Base-by-base conservation (phyloP, 2,888 invertebrate genomes). In the Acanthopleura granulata region DNA sequence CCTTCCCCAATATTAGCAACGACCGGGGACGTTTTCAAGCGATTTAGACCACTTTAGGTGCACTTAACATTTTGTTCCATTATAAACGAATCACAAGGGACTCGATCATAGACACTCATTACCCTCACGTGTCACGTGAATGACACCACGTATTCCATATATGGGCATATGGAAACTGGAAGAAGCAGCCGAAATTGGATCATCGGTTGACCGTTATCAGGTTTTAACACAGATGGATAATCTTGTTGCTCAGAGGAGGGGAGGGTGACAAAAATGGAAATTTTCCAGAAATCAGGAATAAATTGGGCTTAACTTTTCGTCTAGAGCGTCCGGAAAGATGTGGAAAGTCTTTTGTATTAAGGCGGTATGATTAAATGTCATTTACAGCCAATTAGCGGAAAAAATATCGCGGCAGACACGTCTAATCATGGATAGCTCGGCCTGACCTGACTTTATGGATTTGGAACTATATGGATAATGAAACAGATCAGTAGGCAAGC, bases 11-110 rank as follows among this genome's bases (percentile, higher is more conserved):
- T 6, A 40, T 40, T 3, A 6, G 9, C n/a, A 57, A 57, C 57
- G 18, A 22, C n/a, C 6, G 22, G 57, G 22, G 57, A 57, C 57
- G 57, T 57, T 57, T 57, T 57, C 57, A 57, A 57, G 22, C 57
- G 57, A 57, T 57, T 57, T 57, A 22, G 22, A 57, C 6, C 22
- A 22, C 3, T 57, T 57, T 57, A 40, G 57, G 57, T n/a, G 6
- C 57, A 57, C 12, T 57, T 57, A n/a, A 57, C 22, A 57, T 57
- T 57, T 57, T 57, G 57, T 57, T 22, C 57, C 22, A 57, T 57
- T 57, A 57, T 57, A 22, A n/a, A n/a, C 57, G 57, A 18, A 18
- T 57, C 57, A 57, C 57, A 57, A 57, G 57, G 57, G 57, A 18
- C 57, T 57, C 57, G 57, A 22, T 57, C 18, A 22, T 57, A n/a